Conservation (phyloP, 2,113 vertebrate genomes). For the Semicossyphus pulcher region DNA sequence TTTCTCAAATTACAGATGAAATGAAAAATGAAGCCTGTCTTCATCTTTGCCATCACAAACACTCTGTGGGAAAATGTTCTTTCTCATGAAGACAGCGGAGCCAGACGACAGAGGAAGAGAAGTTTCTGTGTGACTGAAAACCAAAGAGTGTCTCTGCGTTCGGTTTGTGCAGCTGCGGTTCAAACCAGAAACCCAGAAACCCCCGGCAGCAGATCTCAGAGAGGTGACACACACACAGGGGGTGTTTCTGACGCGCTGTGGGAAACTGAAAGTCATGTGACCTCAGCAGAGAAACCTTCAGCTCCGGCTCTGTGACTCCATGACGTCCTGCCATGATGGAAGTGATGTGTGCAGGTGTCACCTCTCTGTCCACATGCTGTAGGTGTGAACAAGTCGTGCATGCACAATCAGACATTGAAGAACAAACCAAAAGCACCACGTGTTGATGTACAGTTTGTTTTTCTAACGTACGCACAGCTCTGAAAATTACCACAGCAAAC, state of each 20-base stretch:
- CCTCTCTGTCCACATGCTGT: no score
- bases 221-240: not conserved
- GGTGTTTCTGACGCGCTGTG: not conserved
- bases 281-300: not conserved
- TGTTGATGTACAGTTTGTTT: no score
- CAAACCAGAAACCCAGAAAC: slow-evolving; percentile 27
- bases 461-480: no score
- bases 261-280: slow-evolving; percentile 31
- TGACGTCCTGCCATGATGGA: not conserved
- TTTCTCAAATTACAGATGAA: no score
- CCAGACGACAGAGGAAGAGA: not conserved
- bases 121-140: no score
- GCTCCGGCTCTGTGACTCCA: not conserved
- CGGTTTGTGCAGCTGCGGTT: slow-evolving; percentile 23
- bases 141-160: not conserved
- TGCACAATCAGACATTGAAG: no score
- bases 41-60: no score
- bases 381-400: no score
- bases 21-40: no score
- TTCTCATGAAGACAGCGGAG: not conserved
- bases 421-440: no score
- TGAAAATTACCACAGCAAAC: no score
- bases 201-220: slow-evolving; percentile 9
- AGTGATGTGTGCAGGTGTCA: not conserved
- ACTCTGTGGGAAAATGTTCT: not conserved